Base-by-base conservation (phyloP, 64 coral and sea anemone genomes). In the Hydrozoanthus tunicans region DNA sequence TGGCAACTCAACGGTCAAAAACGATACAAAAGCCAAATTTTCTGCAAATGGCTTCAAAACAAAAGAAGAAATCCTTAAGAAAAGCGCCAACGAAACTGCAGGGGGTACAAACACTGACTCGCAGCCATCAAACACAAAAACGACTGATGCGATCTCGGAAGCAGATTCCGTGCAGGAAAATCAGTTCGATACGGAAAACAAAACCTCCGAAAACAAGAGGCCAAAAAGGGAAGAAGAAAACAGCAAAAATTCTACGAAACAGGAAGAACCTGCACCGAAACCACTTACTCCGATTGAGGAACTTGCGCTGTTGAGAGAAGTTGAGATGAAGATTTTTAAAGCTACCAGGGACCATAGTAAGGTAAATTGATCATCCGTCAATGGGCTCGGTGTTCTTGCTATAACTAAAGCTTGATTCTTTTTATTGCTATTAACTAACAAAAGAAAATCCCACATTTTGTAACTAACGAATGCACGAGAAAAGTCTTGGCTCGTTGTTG, bases 321-420 rank as follows among this genome's bases (percentile, higher is more conserved):
- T 90, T n/a, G 93, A 94, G 65, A 57, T 25, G n/a, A 67, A 66
- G 25, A 65, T 94, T 56, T 94, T 64, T 14, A 80, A 86, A 74
- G 93, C 93, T 57, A 94, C 93, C 11, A 56, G 64, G 5, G 90
- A 78, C 64, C 93, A 94, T 23, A 14, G 54, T 8, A 94, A 92
- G 65, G 93, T 94, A 74, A 6, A 57, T 61, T 14, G 14, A 78
- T 66, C 9, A 24, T 59, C 5, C 6, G 32, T 43, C 32, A 43
- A 43, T 43, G 32, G 32, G 32, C 32, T 43, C 32, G 32, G 2
- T 43, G 6, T 7, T 25, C 6, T 1, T 23, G 5, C 54, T 10
- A 3, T 51, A 57, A 6, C 17, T 53, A 4, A 74, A 74, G 32
- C 71, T 74, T 7, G 26, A 74, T 26, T 74, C 9, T 25, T 13